Percentiles rank a stretch among this genome's conserved stretches.
Conservation (phyloP, 2,888 invertebrate genomes). For the Hoplodrina blanda region DNA sequence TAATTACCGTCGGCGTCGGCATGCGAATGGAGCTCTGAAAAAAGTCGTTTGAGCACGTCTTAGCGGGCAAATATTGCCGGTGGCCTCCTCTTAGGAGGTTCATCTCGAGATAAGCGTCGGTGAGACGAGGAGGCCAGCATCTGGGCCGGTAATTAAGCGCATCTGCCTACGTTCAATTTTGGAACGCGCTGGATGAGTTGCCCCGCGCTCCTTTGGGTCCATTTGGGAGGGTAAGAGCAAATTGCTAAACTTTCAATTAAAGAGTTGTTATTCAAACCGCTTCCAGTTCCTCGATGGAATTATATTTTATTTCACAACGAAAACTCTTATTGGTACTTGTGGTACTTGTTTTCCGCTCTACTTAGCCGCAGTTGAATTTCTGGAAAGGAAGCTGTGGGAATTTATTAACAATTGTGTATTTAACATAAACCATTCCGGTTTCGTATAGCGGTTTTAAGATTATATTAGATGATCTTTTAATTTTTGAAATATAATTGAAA, state of each 20-base stretch:
- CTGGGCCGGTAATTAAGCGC: constrained; percentile 90
- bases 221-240: constrained; percentile 89
- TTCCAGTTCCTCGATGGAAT: constrained; percentile 83
- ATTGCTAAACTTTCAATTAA: constrained; percentile 91
- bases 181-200: constrained; percentile 89
- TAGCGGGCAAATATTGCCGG: constrained; percentile 80
- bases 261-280: constrained; percentile 91
- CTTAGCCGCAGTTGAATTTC: constrained; percentile 80
- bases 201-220: constrained; percentile 86
- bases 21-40: constrained; percentile 77
- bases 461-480: constrained; percentile 63
- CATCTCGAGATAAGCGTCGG: constrained; percentile 84
- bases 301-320: constrained; percentile 88
- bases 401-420: constrained; percentile 79
- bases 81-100: constrained; percentile 81
- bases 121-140: constrained; percentile 80
- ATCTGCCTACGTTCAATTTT: constrained; percentile 91
- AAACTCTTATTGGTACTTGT: constrained; percentile 84
- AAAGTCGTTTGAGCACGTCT: constrained; percentile 80
- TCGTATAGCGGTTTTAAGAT: constrained; percentile 60
- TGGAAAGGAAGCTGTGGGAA: constrained; percentile 76
- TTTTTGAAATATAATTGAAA: constrained; percentile 40
- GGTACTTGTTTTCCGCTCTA: constrained; percentile 83
- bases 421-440: constrained; percentile 68
- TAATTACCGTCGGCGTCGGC: constrained; percentile 73